Conservation (phyloP, 1,140 invertebrate species). For the Pectinophora gossypiella region DNA sequence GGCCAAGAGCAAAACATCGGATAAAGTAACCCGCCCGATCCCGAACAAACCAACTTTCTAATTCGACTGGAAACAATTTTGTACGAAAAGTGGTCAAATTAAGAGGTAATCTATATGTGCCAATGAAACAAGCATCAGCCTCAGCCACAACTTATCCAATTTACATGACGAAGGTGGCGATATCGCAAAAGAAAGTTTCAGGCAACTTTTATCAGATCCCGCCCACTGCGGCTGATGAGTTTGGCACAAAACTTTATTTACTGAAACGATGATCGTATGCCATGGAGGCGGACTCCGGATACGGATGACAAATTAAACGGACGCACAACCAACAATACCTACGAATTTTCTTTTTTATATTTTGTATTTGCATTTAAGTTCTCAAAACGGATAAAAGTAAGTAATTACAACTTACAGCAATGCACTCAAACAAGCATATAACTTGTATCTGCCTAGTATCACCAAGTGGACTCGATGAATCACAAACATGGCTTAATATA, state of each 20-base stretch:
- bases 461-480: too few relatives aligned
- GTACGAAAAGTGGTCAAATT: constrained; percentile 48
- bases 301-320: not conserved
- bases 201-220: constrained; percentile 67
- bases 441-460: too few relatives aligned
- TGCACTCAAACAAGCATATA: too few relatives aligned
- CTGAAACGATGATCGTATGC: constrained; percentile 40
- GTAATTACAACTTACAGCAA: too few relatives aligned
- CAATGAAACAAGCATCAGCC: constrained; percentile 60
- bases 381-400: too few relatives aligned
- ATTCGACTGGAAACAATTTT: constrained; percentile 62
- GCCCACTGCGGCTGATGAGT: constrained; percentile 62
- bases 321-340: too few relatives aligned
- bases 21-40: too few relatives aligned
- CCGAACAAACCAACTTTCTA: too few relatives aligned
- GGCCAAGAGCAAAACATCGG: too few relatives aligned
- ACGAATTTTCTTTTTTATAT: too few relatives aligned
- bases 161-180: constrained; percentile 53
- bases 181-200: constrained; percentile 61
- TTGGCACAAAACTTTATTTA: constrained; percentile 55
- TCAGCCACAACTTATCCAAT: constrained; percentile 36
- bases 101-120: constrained; percentile 58
- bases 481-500: too few relatives aligned
- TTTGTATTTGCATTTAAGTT: too few relatives aligned
- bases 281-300: constrained; percentile 40